Evolutionary conservation across 2,888 invertebrate genomes (phyloP), one percentile per base, ranked within the genome.

Genomic region (Myathropa florea): DNA sequence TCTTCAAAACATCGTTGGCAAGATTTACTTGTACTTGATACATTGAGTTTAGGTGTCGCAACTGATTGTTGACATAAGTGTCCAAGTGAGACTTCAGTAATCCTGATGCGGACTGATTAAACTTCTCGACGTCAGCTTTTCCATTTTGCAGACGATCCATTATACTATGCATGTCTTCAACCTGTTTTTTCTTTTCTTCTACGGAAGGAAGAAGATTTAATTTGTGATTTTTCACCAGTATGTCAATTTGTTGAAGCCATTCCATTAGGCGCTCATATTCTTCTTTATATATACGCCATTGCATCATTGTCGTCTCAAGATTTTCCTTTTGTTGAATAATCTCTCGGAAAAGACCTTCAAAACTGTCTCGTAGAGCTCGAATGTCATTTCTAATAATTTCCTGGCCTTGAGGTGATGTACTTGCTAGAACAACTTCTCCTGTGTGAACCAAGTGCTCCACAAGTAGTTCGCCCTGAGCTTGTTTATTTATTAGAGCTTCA

Each of bases 211-310:
- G 94, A 12, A 97, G 93, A 24, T 97, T 96, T 26, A 97, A 95
- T 92, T 98, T 98, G 90, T 98, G 97, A 77, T 97, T 97, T 91
- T 98, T 98, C 12, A 97, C 96, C 9, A 97, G 94, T 89, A 97
- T 97, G 90, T 98, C 97, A 90, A 97, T 97, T 92, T 98, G 97
- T 90, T 98, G 98, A 33, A 98, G 92, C 98, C 98, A 98, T 91
- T 98, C 98, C 68, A 97, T 97, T 18, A 98, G 93, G 83, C 97
- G 95, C 91, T 98, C 98, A 90, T 97, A 97, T 92, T 98, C 98
- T 90, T 98, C 98, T 92, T 98, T 98, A 93, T 97, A 98, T 84
- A 97, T 96, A 75, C 97, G 95, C 97, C 97, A 97, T 90, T 97
- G 96, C 71, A 94, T 94, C 81, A 97, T 95, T 3, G 96, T 97